phyloP scores from a whole-genome alignment of 2,888 invertebrate species.

The Prostheceraeus crozeri region DNA sequence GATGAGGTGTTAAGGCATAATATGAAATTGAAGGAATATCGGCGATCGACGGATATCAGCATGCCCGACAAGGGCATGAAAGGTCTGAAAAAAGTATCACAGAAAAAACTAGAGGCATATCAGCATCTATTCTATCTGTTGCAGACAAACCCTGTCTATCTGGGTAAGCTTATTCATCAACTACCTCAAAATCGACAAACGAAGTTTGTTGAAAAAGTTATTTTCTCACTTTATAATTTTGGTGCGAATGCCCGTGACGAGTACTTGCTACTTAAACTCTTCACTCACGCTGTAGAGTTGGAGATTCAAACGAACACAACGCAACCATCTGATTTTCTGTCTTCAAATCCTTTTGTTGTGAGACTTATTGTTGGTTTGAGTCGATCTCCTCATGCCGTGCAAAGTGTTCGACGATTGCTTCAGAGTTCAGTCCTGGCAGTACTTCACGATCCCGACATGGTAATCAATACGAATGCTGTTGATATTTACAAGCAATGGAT shows the following conservation, averaged over 20 bases:
- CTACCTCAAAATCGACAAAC: slow-evolving; percentile 66
- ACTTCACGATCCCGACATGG: slow-evolving; percentile 63
- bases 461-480: slow-evolving; percentile 69
- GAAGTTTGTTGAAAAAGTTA: slow-evolving; percentile 68
- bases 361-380: slow-evolving; percentile 68
- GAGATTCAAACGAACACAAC: slow-evolving; percentile 61
- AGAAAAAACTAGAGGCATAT: slow-evolving; percentile 65
- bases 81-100: slow-evolving; percentile 15
- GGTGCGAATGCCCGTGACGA: slow-evolving; percentile 70
- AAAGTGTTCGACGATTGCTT: slow-evolving; percentile 65
- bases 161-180: slow-evolving; percentile 67
- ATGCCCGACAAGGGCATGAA: no score
- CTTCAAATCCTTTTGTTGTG: slow-evolving; percentile 66
- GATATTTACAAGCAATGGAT: slow-evolving; percentile 74
- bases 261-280: slow-evolving; percentile 66
- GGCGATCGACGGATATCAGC: no score
- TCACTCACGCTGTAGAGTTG: slow-evolving; percentile 67
- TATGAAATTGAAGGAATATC: slow-evolving; percentile 26
- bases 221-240: slow-evolving; percentile 69
- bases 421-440: slow-evolving; percentile 65
- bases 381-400: slow-evolving; percentile 30
- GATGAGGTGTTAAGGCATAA: slow-evolving; percentile 52
- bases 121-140: slow-evolving; percentile 71
- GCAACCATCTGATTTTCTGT: slow-evolving; percentile 31
- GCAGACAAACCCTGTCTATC: slow-evolving; percentile 67